Percentiles rank a stretch among this genome's conserved stretches.
Evolutionary conservation across 2,797 vertebrate genomes (phyloP).

Genomic region (Takifugu ocellatus): DNA sequence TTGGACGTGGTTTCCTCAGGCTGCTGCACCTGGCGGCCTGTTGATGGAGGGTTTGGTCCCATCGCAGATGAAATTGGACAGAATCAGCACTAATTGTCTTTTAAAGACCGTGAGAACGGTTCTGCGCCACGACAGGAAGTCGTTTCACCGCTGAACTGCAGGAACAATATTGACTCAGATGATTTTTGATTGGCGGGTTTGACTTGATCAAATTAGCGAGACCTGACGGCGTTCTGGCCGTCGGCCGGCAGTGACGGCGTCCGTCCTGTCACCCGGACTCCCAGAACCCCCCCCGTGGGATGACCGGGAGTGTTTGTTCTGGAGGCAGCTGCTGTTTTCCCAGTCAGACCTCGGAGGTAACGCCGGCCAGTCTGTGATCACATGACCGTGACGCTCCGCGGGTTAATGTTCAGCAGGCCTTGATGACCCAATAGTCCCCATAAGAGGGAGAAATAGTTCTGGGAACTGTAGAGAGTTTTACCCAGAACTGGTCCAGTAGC

Average conservation of each 20-base stretch:
- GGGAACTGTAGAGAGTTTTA: too few species aligned
- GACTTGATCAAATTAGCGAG: too few species aligned
- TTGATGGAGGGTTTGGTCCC: background rate
- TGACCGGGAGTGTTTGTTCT: conserved; percentile 67
- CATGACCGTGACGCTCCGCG: conserved; percentile 29
- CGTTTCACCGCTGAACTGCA: background rate
- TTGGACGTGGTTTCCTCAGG: too few species aligned
- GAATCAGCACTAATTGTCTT: too few species aligned
- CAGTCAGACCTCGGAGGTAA: conserved; percentile 68
- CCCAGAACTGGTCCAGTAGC: too few species aligned
- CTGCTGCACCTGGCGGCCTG: too few species aligned
- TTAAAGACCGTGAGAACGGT: too few species aligned
- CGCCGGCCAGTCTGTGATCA: conserved; percentile 46
- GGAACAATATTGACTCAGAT: background rate
- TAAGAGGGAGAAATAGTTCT: too few species aligned
- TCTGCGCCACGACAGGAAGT: too few species aligned
- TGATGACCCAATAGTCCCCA: background rate
- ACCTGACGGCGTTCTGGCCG: too few species aligned
- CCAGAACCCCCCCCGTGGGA: conserved; percentile 35
- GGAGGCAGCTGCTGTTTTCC: conserved; percentile 69
- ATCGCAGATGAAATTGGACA: background rate
- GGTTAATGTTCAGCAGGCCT: conserved; percentile 23
- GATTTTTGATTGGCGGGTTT: background rate
- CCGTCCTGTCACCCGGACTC: conserved; percentile 18
- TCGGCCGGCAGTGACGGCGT: conserved; percentile 6